These are phyloP conservation scores for Nothura maculosa DNA, from an alignment of 2,797 vertebrate species.

Conservation along the genomic window DNA sequence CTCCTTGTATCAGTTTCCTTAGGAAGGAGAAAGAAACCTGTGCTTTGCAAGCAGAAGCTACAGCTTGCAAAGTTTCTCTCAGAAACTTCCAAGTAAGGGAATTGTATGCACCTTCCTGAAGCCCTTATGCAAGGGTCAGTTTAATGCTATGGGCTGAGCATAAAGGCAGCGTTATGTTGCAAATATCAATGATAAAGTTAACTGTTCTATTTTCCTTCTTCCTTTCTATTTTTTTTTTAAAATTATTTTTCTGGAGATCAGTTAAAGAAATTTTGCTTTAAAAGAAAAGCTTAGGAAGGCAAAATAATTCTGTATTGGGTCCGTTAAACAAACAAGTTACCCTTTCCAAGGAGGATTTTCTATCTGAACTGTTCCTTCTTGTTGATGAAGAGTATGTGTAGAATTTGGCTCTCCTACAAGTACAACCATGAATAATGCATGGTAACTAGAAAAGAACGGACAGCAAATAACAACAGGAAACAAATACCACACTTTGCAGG, in stretches of 20 bases:
- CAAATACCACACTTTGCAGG: constrained; percentile 69
- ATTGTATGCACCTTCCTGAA: background rate
- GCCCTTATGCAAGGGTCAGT: background rate
- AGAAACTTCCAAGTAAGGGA: background rate
- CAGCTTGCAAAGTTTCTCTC: background rate
- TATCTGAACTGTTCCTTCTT: constrained; percentile 35
- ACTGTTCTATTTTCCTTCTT: background rate
- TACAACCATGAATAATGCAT: constrained; percentile 74
- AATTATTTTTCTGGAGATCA: fast-evolving
- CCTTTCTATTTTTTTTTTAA: fast-evolving
- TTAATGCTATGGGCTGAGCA: background rate
- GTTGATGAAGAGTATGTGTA: constrained; percentile 63
- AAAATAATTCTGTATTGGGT: background rate
- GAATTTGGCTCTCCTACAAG: constrained; percentile 65
- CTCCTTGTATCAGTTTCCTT: background rate
- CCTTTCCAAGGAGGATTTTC: constrained; percentile 55
- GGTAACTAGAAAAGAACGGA: constrained; percentile 57
- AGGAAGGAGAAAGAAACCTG: background rate
- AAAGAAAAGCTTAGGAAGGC: constrained; percentile 1
- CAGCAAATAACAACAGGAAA: constrained; percentile 74
- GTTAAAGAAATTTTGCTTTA: constrained; percentile 3
- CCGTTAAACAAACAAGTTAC: constrained; percentile 38
- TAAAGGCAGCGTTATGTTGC: background rate
- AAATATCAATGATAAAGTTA: background rate
- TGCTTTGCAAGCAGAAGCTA: background rate